Conservation (phyloP, 2,113 vertebrate genomes). For the pig (Sus scrofa) region T2T-Sscrofa CM000813.6:51115501-51116000, state of each 20-base stretch:
- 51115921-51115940: not conserved
- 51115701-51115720: not conserved
- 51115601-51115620: not conserved
- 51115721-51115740: not conserved
- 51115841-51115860: not conserved
- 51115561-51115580: not conserved
- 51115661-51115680: not conserved
- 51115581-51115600: rapidly evolving
- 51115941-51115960: not conserved
- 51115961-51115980: not conserved
- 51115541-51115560: not conserved
- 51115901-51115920: not conserved
- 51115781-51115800: not conserved
- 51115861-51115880: not conserved
- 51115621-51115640: too few species aligned
- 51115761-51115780: not conserved
- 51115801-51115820: not conserved
- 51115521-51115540: not conserved
- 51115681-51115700: not conserved
- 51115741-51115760: not conserved
- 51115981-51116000: too few species aligned
- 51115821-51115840: not conserved
- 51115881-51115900: not conserved
- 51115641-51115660: not conserved
- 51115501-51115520: not conserved